A percentile compares a stretch with the other conserved stretches of the same genome.
Evolutionary conservation across 2,888 invertebrate species (phyloP).

Genomic region (Chaitophorus viminalis): DNA sequence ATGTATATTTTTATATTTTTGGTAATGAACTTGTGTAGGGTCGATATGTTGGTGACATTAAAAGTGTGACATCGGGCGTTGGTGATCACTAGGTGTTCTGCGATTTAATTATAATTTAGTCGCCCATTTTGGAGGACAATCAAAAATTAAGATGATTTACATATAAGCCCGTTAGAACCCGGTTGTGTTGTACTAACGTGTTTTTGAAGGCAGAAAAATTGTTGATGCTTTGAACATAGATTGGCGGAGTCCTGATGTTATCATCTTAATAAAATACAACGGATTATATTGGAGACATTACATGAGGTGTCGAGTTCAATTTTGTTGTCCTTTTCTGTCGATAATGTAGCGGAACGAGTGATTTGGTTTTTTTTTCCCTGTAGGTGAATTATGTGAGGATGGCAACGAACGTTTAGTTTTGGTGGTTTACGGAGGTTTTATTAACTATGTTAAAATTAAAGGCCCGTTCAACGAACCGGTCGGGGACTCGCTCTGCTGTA

Average conservation of each 20-base stretch:
- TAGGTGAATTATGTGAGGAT: neutral
- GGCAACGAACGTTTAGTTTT: neutral
- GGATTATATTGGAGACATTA: neutral
- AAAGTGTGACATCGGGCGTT: neutral
- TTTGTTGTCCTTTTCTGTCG: neutral
- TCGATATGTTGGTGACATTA: neutral
- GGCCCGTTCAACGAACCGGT: too few species aligned
- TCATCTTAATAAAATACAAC: neutral
- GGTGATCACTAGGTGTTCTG: neutral
- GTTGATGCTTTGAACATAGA: neutral
- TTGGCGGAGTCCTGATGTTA: neutral
- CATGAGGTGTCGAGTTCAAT: neutral
- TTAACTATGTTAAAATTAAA: too few species aligned
- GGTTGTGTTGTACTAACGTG: neutral
- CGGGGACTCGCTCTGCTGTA: too few species aligned
- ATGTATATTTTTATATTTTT: neutral
- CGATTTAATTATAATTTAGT: neutral
- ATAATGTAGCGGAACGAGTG: neutral
- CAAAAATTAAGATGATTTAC: neutral
- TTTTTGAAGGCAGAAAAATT: neutral
- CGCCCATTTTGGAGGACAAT: neutral
- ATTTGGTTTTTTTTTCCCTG: neutral
- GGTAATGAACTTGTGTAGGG: neutral
- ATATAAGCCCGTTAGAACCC: neutral
- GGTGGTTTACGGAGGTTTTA: too few species aligned